Conservation (phyloP, 1,140 invertebrate species). For the Frieseomelitta varia region DNA sequence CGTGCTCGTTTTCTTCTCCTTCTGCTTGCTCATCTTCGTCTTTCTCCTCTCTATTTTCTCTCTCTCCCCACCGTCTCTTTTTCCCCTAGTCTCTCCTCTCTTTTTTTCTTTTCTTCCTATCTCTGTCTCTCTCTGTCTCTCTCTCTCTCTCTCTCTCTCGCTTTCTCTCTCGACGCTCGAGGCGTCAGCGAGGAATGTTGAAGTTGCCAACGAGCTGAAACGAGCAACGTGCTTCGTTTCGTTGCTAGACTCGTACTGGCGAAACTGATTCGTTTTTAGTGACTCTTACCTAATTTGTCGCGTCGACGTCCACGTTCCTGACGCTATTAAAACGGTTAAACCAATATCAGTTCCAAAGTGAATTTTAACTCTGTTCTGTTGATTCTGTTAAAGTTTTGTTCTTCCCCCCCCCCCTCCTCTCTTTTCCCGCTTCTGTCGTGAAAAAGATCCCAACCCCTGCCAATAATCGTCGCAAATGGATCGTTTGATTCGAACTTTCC, state of each 20-base stretch:
- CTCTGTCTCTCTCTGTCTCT: no score
- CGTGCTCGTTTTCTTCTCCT: slow-evolving; percentile 21
- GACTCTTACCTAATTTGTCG: not conserved
- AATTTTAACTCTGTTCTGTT: no score
- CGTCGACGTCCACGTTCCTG: no score
- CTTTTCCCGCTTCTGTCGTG: no score
- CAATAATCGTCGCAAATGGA: no score
- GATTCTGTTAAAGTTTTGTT: no score
- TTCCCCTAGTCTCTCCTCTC: not conserved
- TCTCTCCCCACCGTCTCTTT: not conserved
- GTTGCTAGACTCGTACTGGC: not conserved
- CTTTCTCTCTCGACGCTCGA: not conserved
- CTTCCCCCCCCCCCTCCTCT: no score
- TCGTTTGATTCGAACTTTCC: no score
- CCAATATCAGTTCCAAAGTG: no score
- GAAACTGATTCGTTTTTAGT: not conserved
- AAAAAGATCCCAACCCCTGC: no score
- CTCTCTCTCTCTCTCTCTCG: not conserved
- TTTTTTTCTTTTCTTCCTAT: not conserved
- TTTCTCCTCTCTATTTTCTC: not conserved
- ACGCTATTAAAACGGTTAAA: no score
- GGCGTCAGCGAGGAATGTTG: not conserved
- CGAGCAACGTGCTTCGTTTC: not conserved
- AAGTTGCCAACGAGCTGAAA: not conserved
- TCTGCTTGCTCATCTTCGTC: slow-evolving; percentile 1